Percentiles rank a stretch among this genome's conserved stretches.
These are phyloP conservation scores for Ophion slaviceki DNA, from an alignment of 2,888 invertebrate species.

Conservation along the genomic window DNA sequence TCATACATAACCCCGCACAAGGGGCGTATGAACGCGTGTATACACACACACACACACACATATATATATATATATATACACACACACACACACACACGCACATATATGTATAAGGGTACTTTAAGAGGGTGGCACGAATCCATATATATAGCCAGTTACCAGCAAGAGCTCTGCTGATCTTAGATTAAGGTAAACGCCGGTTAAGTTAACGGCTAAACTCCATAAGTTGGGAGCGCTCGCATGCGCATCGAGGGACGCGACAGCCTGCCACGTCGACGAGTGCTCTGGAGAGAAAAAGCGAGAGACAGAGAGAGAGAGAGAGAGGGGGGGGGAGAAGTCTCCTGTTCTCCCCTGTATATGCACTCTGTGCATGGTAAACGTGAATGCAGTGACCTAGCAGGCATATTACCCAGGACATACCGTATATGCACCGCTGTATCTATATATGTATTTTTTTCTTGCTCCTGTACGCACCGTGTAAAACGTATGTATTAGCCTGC, in stretches of 20 bases:
- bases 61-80: too few species aligned
- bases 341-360: constrained; percentile 6
- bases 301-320: constrained; percentile 16
- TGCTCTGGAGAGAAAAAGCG: constrained; percentile 21
- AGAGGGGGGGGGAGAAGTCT: not conserved
- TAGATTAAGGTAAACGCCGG: constrained; percentile 84
- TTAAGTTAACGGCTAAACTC: constrained; percentile 84
- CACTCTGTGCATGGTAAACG: constrained; percentile 34
- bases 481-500: constrained; percentile 32
- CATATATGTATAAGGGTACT: constrained; percentile 62
- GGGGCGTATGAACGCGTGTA: not conserved
- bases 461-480: constrained; percentile 30
- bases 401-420: constrained; percentile 46
- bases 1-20: constrained; percentile 78
- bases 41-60: too few species aligned
- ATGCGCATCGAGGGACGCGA: constrained; percentile 77
- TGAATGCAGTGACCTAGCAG: constrained; percentile 20
- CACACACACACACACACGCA: too few species aligned
- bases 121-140: constrained; percentile 35
- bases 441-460: not conserved
- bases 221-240: constrained; percentile 81
- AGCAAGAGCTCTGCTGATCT: constrained; percentile 77
- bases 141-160: constrained; percentile 34
- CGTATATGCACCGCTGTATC: constrained; percentile 35
- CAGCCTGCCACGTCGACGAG: constrained; percentile 40